Evolutionary conservation across 2,797 vertebrate genomes (phyloP).

Genomic region (Australoheros facetus): DNA sequence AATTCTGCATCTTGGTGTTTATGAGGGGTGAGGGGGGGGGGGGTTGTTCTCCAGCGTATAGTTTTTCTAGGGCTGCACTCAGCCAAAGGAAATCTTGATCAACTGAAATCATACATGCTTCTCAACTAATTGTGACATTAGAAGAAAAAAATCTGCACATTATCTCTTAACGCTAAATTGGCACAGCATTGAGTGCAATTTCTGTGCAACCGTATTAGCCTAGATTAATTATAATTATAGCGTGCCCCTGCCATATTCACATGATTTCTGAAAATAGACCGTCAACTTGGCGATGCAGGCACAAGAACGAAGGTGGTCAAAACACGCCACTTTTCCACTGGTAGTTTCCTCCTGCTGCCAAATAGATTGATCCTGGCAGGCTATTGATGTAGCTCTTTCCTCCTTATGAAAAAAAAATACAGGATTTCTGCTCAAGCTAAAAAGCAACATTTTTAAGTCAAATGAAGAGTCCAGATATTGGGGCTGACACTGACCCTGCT

Average conservation of each 20-base stretch:
- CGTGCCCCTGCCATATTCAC: neutral
- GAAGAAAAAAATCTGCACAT: neutral
- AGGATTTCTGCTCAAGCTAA: neutral
- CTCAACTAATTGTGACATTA: neutral
- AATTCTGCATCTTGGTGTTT: constrained; percentile 2
- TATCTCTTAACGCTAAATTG: neutral
- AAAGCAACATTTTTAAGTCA: neutral
- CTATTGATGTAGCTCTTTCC: neutral
- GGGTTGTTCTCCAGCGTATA: no score
- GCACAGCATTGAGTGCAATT: neutral
- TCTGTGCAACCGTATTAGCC: neutral
- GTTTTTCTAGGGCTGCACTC: no score
- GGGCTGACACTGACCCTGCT: neutral
- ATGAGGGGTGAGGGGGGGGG: neutral
- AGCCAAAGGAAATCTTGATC: neutral
- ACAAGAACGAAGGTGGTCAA: neutral
- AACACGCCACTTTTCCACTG: neutral
- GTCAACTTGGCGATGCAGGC: neutral
- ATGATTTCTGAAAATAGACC: neutral
- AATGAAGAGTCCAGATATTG: neutral
- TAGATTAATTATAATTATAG: neutral
- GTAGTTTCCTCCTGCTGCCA: neutral
- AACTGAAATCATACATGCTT: neutral
- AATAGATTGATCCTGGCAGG: neutral
- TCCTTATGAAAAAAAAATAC: neutral